These are phyloP conservation scores for Elymnias hypermnestra DNA, from an alignment of 1,140 invertebrate genomes.

Conservation along the genomic window DNA sequence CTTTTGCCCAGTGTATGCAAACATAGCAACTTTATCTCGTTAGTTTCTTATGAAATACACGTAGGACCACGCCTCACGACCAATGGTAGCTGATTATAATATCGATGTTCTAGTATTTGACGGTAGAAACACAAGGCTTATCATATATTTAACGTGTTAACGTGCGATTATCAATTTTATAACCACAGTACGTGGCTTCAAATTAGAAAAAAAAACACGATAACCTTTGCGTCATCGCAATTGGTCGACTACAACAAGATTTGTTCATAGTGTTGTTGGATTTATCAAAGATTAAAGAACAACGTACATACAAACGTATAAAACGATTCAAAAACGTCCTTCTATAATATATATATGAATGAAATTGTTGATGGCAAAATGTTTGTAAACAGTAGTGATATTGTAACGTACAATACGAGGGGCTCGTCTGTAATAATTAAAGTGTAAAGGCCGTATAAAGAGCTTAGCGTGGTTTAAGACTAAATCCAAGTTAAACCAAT, in stretches of 20 bases:
- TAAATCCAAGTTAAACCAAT: conserved; percentile 72
- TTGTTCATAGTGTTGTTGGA: conserved; percentile 23
- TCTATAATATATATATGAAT: too few species aligned
- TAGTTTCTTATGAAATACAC: conserved; percentile 22
- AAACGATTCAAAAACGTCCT: too few species aligned
- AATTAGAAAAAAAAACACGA: conserved; percentile 18
- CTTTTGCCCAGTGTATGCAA: conserved; percentile 15
- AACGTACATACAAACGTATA: conserved; percentile 14
- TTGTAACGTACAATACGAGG: too few species aligned
- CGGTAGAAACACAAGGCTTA: conserved; percentile 10
- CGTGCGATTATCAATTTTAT: conserved; percentile 28
- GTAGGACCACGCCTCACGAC: conserved; percentile 37
- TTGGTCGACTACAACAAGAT: conserved; percentile 21
- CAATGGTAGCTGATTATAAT: conserved; percentile 24
- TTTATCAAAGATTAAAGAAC: conserved; percentile 20
- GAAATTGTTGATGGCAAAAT: too few species aligned
- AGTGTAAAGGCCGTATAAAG: conserved; percentile 31
- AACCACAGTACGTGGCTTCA: conserved; percentile 21
- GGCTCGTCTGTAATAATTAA: conserved; percentile 18
- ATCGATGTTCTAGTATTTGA: conserved; percentile 24
- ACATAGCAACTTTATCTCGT: conserved; percentile 27
- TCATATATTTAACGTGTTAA: conserved; percentile 7
- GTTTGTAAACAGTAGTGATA: too few species aligned
- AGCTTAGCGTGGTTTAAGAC: conserved; percentile 47
- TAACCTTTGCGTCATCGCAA: conserved; percentile 15